Percentiles rank a stretch among this genome's conserved stretches.
phyloP scores from a whole-genome alignment of 2,888 invertebrate species.

The Entomobrya multifasciata region DNA sequence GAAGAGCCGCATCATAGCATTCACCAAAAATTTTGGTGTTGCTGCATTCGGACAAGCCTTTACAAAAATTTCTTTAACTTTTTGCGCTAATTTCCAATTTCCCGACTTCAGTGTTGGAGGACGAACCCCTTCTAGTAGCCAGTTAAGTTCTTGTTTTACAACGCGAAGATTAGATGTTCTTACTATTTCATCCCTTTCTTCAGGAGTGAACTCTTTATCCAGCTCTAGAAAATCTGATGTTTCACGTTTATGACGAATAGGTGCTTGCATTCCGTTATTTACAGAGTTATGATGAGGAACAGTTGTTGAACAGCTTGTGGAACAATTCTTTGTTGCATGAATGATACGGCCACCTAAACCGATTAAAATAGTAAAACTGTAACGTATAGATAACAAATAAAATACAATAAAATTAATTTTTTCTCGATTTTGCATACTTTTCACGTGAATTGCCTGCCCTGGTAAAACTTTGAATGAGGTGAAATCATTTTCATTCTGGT shows the following conservation, averaged over 20 bases:
- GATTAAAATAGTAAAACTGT: too few species aligned
- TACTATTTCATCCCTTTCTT: constrained; percentile 54
- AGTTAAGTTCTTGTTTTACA: constrained; percentile 65
- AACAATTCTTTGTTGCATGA: constrained; percentile 19
- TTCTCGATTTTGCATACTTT: too few species aligned
- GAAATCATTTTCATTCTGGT: neutral
- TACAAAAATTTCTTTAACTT: constrained; percentile 63
- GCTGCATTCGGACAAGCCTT: constrained; percentile 60
- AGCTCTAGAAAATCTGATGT: neutral
- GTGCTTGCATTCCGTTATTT: neutral
- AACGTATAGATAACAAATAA: too few species aligned
- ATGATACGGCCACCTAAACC: constrained; percentile 45
- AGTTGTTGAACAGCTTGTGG: neutral
- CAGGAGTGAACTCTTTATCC: neutral
- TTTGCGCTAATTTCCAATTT: constrained; percentile 60
- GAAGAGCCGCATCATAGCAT: constrained; percentile 72
- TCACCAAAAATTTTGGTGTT: constrained; percentile 64
- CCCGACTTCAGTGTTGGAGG: constrained; percentile 27
- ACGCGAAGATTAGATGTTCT: constrained; percentile 63
- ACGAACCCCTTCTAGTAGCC: constrained; percentile 44
- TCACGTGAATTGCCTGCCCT: constrained; percentile 59
- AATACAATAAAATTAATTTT: too few species aligned
- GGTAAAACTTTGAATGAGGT: constrained; percentile 40
- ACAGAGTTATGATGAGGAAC: neutral
- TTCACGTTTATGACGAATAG: constrained; percentile 46